A percentile compares a stretch with the other conserved stretches of the same genome.
Conservation (phyloP, 2,113 vertebrate species). For the Erythrocercus mccallii region DNA sequence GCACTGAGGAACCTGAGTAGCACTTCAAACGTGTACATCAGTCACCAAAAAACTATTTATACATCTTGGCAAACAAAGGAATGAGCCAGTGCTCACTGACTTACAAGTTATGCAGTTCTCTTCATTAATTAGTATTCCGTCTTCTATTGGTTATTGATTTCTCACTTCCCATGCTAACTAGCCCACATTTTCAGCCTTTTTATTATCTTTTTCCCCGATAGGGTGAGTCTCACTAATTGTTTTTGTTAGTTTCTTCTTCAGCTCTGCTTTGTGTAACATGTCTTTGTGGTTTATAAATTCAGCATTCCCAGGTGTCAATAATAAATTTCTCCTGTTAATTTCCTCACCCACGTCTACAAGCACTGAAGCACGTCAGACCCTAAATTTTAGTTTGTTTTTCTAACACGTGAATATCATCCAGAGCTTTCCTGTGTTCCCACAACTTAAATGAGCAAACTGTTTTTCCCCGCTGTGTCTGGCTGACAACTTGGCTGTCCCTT, state of each 20-base stretch:
- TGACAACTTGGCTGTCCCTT: background rate
- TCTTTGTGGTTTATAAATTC: background rate
- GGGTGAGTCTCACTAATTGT: background rate
- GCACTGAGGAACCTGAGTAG: background rate
- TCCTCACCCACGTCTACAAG: background rate
- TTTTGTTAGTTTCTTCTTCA: background rate
- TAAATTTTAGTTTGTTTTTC: background rate
- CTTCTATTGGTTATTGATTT: background rate
- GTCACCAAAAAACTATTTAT: background rate
- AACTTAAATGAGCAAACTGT: background rate
- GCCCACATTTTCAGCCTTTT: background rate
- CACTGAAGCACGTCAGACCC: background rate
- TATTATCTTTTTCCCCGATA: background rate
- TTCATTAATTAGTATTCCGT: background rate
- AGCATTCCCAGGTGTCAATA: background rate
- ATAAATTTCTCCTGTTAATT: background rate
- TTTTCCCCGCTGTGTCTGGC: background rate
- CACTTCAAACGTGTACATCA: accelerated
- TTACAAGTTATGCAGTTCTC: background rate
- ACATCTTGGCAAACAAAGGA: background rate
- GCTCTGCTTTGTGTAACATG: background rate
- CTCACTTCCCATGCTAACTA: background rate
- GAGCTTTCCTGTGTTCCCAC: background rate
- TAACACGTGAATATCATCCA: background rate
- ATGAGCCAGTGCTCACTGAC: background rate